Percentiles rank a stretch among this genome's conserved stretches.
These are phyloP conservation scores for Drosophila nebulosa DNA, from an alignment of 1,140 invertebrate species.

Conservation along the genomic window DNA sequence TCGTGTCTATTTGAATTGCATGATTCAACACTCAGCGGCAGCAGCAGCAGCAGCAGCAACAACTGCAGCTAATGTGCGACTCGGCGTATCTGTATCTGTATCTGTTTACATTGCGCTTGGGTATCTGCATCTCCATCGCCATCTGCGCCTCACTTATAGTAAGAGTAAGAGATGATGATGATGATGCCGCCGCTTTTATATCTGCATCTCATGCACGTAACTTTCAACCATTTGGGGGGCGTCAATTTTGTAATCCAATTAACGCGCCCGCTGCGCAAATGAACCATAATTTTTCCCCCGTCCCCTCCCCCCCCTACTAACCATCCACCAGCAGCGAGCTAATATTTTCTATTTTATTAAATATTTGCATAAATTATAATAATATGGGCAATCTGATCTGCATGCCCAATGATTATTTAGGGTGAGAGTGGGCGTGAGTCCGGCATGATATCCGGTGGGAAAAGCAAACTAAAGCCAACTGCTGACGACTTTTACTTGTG, in stretches of 20 bases:
- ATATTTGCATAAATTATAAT: conserved; percentile 54
- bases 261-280: conserved; percentile 66
- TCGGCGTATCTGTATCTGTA: conserved; percentile 33
- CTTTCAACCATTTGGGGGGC: conserved; percentile 42
- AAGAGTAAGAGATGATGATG: too few relatives aligned
- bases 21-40: conserved; percentile 64
- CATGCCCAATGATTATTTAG: neutral
- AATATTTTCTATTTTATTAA: conserved; percentile 42
- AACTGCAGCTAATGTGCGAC: conserved; percentile 33
- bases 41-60: conserved; percentile 9
- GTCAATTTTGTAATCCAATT: conserved; percentile 75
- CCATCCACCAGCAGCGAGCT: neutral
- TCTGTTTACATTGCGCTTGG: conserved; percentile 12
- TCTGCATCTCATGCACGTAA: conserved; percentile 44
- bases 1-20: conserved; percentile 77
- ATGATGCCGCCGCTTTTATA: conserved; percentile 5
- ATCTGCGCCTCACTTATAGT: conserved; percentile 15
- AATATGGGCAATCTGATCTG: neutral
- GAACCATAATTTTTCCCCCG: conserved; percentile 43
- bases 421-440: neutral
- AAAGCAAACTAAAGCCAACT: too few relatives aligned
- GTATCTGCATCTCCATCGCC: conserved; percentile 40
- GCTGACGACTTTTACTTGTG: conserved; percentile 59
- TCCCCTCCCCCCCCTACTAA: neutral
- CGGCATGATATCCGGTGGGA: conserved; percentile 5